Evolutionary conservation across 2,888 invertebrate genomes (phyloP).

Genomic region (Villa cingulata): DNA sequence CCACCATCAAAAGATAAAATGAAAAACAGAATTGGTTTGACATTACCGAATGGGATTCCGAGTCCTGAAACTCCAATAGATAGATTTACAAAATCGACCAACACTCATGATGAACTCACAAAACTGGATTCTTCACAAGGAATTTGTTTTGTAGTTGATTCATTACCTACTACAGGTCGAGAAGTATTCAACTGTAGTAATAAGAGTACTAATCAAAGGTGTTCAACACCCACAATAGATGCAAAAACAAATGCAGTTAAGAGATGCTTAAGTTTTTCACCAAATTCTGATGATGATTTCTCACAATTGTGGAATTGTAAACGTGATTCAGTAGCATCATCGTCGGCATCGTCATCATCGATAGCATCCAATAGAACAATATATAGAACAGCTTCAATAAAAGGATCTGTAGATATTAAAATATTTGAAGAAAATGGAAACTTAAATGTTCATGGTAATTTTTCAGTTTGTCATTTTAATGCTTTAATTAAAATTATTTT

Average conservation of each 20-base stretch:
- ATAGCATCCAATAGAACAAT: background rate
- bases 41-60: constrained; percentile 29
- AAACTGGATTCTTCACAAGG: constrained; percentile 19
- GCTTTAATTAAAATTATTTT: background rate
- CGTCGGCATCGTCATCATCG: constrained; percentile 6
- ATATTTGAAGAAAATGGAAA: constrained; percentile 43
- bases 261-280: constrained; percentile 46
- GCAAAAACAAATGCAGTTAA: constrained; percentile 39
- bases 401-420: constrained; percentile 51
- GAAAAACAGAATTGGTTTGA: constrained; percentile 19
- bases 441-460: constrained; percentile 57
- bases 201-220: constrained; percentile 31
- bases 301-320: constrained; percentile 32
- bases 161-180: constrained; percentile 1
- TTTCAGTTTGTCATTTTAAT: too few relatives aligned
- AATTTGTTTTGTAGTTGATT: constrained; percentile 31
- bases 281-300: constrained; percentile 40
- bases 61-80: constrained; percentile 26
- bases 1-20: background rate
- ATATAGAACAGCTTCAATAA: constrained; percentile 23
- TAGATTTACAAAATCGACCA: background rate
- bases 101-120: constrained; percentile 12
- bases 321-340: constrained; percentile 34
- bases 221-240: constrained; percentile 36
- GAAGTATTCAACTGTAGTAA: constrained; percentile 1